A percentile compares a stretch with the other conserved stretches of the same genome.
Conservation (phyloP, 2,888 invertebrate species). For the Cantharis nigra region DNA sequence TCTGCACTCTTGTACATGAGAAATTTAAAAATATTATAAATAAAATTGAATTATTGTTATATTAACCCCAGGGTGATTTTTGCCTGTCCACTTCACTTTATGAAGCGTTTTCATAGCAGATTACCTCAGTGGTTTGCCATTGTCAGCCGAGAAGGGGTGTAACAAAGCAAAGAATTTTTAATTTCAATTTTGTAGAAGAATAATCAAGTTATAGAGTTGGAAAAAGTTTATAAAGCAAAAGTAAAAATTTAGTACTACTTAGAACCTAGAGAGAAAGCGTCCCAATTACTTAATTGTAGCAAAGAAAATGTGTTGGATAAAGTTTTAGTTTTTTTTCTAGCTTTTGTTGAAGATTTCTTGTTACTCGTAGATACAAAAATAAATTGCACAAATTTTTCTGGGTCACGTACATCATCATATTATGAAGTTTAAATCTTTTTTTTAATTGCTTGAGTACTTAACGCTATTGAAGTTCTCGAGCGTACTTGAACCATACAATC, state of each 20-base stretch:
- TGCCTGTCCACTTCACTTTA: too few relatives aligned
- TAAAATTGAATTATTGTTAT: too few relatives aligned
- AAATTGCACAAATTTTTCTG: constrained; percentile 16
- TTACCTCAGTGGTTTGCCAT: too few relatives aligned
- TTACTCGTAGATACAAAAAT: constrained; percentile 4
- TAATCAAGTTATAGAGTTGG: not conserved
- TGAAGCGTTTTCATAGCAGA: too few relatives aligned
- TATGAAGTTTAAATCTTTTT: constrained; percentile 13
- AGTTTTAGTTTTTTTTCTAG: constrained; percentile 6
- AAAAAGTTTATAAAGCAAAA: not conserved
- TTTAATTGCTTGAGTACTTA: not conserved
- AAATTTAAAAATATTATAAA: too few relatives aligned
- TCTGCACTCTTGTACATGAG: too few relatives aligned
- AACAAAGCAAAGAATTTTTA: not conserved
- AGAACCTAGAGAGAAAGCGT: not conserved
- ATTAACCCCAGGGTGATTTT: too few relatives aligned
- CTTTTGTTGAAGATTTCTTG: not conserved
- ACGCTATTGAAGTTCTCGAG: not conserved
- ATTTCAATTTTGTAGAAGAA: not conserved
- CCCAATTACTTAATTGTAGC: constrained; percentile 17
- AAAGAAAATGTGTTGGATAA: constrained; percentile 12
- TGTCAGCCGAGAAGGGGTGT: too few relatives aligned
- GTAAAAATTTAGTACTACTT: not conserved
- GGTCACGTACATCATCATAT: constrained; percentile 4
- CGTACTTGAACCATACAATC: not conserved